These are phyloP conservation scores for Eustalomyia histrio DNA, from an alignment of 2,888 invertebrate genomes.

Conservation along the genomic window DNA sequence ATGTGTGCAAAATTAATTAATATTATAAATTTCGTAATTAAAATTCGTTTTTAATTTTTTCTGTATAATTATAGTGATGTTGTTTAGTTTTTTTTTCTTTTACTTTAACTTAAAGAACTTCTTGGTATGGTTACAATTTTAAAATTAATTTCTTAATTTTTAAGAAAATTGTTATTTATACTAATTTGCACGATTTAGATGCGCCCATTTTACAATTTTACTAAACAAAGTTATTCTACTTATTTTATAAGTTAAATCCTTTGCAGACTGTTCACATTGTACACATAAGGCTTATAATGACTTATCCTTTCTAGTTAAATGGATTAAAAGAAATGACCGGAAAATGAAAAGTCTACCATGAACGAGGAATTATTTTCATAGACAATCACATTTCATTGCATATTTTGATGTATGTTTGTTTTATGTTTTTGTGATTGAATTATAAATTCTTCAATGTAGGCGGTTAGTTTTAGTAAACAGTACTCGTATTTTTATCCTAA, in stretches of 20 bases:
- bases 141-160: neutral
- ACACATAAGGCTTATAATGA: slow-evolving; percentile 76
- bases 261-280: slow-evolving; percentile 73
- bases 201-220: slow-evolving; percentile 30
- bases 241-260: slow-evolving; percentile 31
- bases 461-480: slow-evolving; percentile 67
- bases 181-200: slow-evolving; percentile 17
- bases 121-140: no score
- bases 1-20: no score
- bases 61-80: no score
- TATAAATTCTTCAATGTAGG: slow-evolving; percentile 65
- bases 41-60: no score
- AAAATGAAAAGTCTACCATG: slow-evolving; percentile 17
- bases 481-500: slow-evolving; percentile 42
- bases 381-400: neutral
- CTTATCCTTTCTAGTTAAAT: slow-evolving; percentile 75
- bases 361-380: slow-evolving; percentile 3
- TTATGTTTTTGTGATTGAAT: slow-evolving; percentile 67
- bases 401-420: neutral
- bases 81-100: no score
- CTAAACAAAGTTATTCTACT: slow-evolving; percentile 17
- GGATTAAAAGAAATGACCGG: slow-evolving; percentile 65
- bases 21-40: no score
- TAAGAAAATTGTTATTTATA: slow-evolving; percentile 14
- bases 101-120: no score